Percentiles rank a stretch among this genome's conserved stretches.
These are phyloP conservation scores for Nemoura dubitans DNA, from an alignment of 2,888 invertebrate genomes.

Conservation along the genomic window DNA sequence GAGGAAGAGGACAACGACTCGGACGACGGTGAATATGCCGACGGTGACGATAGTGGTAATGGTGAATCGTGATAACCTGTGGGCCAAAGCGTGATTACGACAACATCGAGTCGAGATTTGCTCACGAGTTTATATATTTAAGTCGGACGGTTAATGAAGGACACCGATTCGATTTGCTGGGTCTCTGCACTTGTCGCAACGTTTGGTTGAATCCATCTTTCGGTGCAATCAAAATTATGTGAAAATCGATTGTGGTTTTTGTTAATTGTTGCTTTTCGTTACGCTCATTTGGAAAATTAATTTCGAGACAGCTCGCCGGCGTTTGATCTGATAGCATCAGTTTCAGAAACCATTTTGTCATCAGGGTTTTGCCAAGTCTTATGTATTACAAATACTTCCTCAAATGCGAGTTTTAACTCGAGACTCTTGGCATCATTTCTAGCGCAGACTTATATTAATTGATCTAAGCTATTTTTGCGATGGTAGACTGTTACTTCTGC, in stretches of 20 bases:
- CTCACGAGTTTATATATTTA: neutral
- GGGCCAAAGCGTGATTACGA: neutral
- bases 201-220: neutral
- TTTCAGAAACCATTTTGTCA: neutral
- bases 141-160: neutral
- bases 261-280: neutral
- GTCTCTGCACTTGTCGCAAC: neutral
- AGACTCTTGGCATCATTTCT: neutral
- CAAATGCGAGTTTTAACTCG: neutral
- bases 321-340: neutral
- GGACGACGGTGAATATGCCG: conserved; percentile 75
- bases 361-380: neutral
- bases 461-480: neutral
- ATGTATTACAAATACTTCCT: neutral
- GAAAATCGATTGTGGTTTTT: neutral
- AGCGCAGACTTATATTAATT: neutral
- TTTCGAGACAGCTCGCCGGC: neutral
- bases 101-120: conserved; percentile 12
- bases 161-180: neutral
- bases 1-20: conserved; percentile 71
- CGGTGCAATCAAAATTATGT: neutral
- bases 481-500: neutral
- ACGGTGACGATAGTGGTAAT: conserved; percentile 90
- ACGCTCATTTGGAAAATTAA: neutral
- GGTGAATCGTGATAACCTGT: conserved; percentile 81